Conservation (phyloP, 1,140 invertebrate genomes). For the Drosophila ananassae region DNA sequence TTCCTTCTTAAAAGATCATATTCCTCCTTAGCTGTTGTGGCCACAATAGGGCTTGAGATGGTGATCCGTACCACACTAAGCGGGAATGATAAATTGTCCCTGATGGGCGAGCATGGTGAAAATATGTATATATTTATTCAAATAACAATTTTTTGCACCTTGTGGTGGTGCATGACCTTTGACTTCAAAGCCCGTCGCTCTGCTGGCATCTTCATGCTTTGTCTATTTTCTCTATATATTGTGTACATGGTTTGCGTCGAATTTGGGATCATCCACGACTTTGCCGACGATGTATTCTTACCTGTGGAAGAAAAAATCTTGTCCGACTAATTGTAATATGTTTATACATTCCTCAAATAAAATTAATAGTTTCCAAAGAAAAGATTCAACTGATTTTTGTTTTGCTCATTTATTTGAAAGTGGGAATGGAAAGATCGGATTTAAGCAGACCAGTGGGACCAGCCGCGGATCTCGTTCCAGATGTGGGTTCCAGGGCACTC, state of each 20-base stretch:
- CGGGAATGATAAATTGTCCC: not conserved
- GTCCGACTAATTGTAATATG: not conserved
- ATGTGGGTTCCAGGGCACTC: slow-evolving; percentile 88
- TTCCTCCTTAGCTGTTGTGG: slow-evolving; percentile 30
- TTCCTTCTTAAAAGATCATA: too few species aligned
- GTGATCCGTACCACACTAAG: not conserved
- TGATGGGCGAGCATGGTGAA: slow-evolving; percentile 36
- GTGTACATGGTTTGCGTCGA: slow-evolving; percentile 27
- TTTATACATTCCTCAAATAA: not conserved
- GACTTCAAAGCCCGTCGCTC: slow-evolving; percentile 56
- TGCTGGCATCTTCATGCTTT: slow-evolving; percentile 36
- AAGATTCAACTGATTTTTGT: not conserved
- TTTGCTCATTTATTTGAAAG: slow-evolving; percentile 22
- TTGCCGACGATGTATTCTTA: not conserved
- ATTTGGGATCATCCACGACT: slow-evolving; percentile 20
- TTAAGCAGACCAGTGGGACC: slow-evolving; percentile 86
- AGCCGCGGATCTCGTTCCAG: slow-evolving; percentile 87
- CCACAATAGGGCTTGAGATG: slow-evolving; percentile 20
- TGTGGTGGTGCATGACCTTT: slow-evolving; percentile 41
- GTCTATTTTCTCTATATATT: slow-evolving; percentile 30
- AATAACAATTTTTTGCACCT: slow-evolving; percentile 15
- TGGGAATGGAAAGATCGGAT: not conserved
- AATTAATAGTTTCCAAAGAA: not conserved
- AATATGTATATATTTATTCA: slow-evolving; percentile 52
- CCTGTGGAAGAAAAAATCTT: not conserved